These are phyloP conservation scores for Enteromius thamalakanensis DNA, from an alignment of 2,797 vertebrate species.

Conservation along the genomic window DNA sequence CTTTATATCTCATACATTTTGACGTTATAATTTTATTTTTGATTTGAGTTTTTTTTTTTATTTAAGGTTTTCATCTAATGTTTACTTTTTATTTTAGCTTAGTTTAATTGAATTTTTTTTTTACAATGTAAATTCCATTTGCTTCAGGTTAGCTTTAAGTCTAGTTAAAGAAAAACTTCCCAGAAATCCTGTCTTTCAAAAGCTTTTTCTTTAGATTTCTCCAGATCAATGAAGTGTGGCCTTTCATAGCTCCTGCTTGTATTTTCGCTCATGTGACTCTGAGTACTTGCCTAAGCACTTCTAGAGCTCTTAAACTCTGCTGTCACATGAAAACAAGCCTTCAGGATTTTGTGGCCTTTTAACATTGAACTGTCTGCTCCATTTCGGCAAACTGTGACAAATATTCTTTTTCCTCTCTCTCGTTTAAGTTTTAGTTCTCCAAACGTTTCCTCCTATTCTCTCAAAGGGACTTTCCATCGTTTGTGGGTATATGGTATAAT, in stretches of 20 bases:
- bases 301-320: neutral
- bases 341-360: constrained; percentile 1
- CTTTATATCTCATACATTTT: no score
- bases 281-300: neutral
- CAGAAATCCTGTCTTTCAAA: neutral
- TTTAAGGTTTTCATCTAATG: no score
- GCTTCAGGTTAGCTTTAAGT: neutral
- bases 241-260: constrained; percentile 2
- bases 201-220: neutral
- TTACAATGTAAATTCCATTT: neutral
- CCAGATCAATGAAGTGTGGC: constrained; percentile 2
- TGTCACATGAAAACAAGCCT: neutral
- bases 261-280: neutral
- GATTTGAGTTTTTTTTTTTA: no score
- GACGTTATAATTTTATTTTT: no score
- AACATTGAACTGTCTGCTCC: neutral
- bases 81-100: no score
- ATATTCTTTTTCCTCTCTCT: neutral
- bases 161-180: neutral
- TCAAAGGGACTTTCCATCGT: constrained; percentile 49
- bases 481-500: constrained; percentile 33
- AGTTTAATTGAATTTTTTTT: no score
- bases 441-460: constrained; percentile 53
- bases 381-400: constrained; percentile 14
- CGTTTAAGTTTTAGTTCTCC: neutral